Conservation (phyloP, 2,888 invertebrate genomes). For the Ophonus ardosiacus region DNA sequence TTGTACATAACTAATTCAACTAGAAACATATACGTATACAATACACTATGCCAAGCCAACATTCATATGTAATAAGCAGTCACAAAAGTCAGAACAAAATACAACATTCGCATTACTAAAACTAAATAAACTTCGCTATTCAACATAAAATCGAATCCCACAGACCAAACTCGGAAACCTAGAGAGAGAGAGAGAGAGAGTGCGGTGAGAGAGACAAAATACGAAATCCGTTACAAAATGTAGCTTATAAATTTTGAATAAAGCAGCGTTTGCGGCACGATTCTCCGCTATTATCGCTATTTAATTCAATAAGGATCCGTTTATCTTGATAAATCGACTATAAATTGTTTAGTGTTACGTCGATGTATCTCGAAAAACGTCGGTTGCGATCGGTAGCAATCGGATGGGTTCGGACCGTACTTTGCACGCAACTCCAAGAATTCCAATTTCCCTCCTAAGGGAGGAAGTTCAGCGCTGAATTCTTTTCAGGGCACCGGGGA, state of each 20-base stretch:
- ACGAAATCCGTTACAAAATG: constrained; percentile 54
- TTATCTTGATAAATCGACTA: constrained; percentile 74
- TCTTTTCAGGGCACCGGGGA: constrained; percentile 51
- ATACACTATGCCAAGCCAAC: not conserved
- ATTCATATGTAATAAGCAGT: not conserved
- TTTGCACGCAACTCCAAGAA: constrained; percentile 54
- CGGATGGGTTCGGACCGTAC: constrained; percentile 19
- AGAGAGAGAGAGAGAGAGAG: constrained; percentile 7
- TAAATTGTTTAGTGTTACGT: constrained; percentile 73
- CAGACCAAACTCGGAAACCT: constrained; percentile 8
- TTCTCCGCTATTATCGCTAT: constrained; percentile 72
- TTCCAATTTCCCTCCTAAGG: constrained; percentile 47
- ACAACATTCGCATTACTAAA: constrained; percentile 18
- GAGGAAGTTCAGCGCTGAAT: constrained; percentile 34
- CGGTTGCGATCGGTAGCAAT: constrained; percentile 33
- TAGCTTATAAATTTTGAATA: constrained; percentile 63
- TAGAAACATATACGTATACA: not conserved
- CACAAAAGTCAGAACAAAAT: constrained; percentile 24
- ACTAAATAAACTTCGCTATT: constrained; percentile 33
- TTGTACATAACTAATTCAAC: constrained; percentile 4
- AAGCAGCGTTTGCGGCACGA: constrained; percentile 50
- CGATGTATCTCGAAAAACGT: constrained; percentile 55
- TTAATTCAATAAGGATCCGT: constrained; percentile 74
- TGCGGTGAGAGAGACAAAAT: constrained; percentile 27
- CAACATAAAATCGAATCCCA: constrained; percentile 32